Conservation (phyloP, 1,140 invertebrate genomes). For the Penaeus vannamei region DNA sequence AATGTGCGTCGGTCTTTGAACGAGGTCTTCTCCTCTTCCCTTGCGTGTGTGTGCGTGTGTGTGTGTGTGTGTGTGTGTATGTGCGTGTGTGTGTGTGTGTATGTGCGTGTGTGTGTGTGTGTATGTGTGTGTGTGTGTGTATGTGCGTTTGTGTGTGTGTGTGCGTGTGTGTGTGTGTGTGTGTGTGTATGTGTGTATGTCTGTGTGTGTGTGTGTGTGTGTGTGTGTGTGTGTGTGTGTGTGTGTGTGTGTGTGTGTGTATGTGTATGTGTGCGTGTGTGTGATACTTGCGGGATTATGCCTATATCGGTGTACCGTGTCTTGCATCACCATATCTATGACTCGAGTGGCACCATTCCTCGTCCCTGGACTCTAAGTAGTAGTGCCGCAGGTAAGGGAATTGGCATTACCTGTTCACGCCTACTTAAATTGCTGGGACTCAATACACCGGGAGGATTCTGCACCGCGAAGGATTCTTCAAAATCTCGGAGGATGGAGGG, state of each 20-base stretch:
- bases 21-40: too few species aligned
- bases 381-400: slow-evolving; percentile 58
- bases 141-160: slow-evolving; percentile 29
- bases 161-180: not conserved
- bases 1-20: too few species aligned
- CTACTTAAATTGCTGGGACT: slow-evolving; percentile 52
- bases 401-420: slow-evolving; percentile 48
- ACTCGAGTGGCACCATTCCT: too few species aligned
- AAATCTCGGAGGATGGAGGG: not conserved
- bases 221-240: slow-evolving; percentile 35
- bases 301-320: too few species aligned
- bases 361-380: slow-evolving; percentile 48
- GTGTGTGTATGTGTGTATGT: slow-evolving; percentile 4
- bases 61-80: too few species aligned
- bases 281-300: not conserved
- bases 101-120: slow-evolving; percentile 31
- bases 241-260: slow-evolving; percentile 45
- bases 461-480: not conserved
- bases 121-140: slow-evolving; percentile 43
- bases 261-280: slow-evolving; percentile 32
- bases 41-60: too few species aligned
- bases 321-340: too few species aligned
- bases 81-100: not conserved
- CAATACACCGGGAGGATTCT: not conserved
- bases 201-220: not conserved